Evolutionary conservation across 2,797 vertebrate species (phyloP).

Genomic region (Lepilemur septentrionalis): DNA sequence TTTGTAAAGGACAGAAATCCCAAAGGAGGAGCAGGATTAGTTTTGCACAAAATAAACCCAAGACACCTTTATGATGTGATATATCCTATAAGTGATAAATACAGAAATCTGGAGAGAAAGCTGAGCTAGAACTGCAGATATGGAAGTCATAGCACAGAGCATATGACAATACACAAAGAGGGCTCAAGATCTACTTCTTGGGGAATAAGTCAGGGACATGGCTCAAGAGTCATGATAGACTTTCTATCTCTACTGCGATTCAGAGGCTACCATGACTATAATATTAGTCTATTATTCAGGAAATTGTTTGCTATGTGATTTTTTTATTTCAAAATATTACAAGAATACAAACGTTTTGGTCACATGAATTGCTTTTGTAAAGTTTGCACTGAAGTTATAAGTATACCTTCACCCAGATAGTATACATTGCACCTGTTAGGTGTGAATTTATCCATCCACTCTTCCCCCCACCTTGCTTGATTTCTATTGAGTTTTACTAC

Average conservation of each 20-base stretch:
- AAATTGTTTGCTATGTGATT: not conserved
- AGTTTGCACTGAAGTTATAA: too few species aligned
- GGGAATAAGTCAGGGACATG: not conserved
- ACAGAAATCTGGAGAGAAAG: not conserved
- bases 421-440: too few species aligned
- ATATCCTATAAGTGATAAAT: not conserved
- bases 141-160: not conserved
- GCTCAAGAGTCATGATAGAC: not conserved
- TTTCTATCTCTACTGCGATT: not conserved
- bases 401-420: too few species aligned
- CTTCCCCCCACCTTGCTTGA: too few species aligned
- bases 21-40: not conserved
- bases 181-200: not conserved
- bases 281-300: not conserved
- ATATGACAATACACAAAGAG: not conserved
- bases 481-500: too few species aligned
- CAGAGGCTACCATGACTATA: not conserved
- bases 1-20: slow-evolving; percentile 23
- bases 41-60: not conserved
- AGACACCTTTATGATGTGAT: not conserved
- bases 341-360: too few species aligned
- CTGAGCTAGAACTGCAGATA: not conserved
- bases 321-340: too few species aligned
- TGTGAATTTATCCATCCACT: too few species aligned
- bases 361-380: too few species aligned